Percentiles rank a stretch among this genome's conserved stretches.
Evolutionary conservation across 1,140 invertebrate genomes (phyloP).

Genomic region (Euura lappo): DNA sequence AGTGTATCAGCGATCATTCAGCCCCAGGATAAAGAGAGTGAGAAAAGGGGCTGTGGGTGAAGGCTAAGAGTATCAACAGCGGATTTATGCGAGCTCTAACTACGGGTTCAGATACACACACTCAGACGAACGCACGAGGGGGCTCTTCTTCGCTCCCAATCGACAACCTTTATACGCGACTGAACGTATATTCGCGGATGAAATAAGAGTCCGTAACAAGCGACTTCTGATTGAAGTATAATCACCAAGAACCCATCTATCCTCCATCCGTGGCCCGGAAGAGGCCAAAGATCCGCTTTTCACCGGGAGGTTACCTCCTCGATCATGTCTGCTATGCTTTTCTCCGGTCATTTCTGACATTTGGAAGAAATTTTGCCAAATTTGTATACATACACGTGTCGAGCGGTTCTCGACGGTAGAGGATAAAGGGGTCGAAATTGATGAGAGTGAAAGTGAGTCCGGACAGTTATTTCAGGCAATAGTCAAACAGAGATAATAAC

Average conservation of each 20-base stretch:
- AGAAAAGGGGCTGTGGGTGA: background rate
- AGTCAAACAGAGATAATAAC: background rate
- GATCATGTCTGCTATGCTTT: background rate
- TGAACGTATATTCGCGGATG: background rate
- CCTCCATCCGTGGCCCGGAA: background rate
- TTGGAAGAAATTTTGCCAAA: background rate
- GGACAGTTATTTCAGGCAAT: background rate
- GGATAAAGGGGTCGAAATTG: no score
- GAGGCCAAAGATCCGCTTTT: background rate
- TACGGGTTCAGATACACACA: background rate
- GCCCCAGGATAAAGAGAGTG: background rate
- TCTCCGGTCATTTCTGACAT: background rate
- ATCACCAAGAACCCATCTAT: background rate
- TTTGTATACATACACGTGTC: background rate
- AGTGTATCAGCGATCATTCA: conserved; percentile 5
- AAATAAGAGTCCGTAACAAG: conserved; percentile 5
- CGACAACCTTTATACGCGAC: background rate
- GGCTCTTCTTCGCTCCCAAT: background rate
- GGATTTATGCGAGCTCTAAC: conserved; percentile 1
- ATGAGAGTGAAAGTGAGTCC: background rate
- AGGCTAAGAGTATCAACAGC: background rate
- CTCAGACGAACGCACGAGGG: background rate
- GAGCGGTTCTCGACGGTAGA: background rate
- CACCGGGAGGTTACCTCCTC: background rate
- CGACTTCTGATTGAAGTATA: conserved; percentile 5